These are phyloP conservation scores for Propithecus deckenii DNA, from an alignment of 2,797 vertebrate species.

Conservation along the genomic window DNA sequence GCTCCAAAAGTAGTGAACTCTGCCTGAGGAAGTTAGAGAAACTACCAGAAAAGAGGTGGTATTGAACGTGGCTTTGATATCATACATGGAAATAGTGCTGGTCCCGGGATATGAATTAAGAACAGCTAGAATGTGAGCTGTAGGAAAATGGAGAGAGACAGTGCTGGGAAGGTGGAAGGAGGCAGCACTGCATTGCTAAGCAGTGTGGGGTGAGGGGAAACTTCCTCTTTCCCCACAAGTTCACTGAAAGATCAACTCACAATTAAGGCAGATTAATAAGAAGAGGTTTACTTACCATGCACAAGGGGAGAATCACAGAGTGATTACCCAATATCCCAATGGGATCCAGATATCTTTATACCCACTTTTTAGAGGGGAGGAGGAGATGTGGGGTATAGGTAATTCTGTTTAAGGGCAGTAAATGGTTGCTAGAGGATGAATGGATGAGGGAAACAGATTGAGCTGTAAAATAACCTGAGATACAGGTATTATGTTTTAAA, in stretches of 20 bases:
- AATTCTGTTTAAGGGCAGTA: background rate
- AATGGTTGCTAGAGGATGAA: background rate
- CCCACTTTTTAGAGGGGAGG: background rate
- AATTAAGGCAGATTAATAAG: background rate
- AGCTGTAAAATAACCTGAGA: background rate
- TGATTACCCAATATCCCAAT: background rate
- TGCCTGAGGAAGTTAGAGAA: background rate
- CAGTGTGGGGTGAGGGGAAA: background rate
- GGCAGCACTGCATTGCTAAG: background rate
- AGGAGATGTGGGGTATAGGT: background rate
- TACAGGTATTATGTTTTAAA: background rate
- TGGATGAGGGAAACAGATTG: background rate
- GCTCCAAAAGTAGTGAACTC: background rate
- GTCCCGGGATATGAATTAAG: background rate
- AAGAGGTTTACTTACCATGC: background rate
- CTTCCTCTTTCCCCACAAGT: background rate
- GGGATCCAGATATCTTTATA: background rate
- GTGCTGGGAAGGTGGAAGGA: background rate
- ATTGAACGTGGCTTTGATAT: slow-evolving; percentile 9
- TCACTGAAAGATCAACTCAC: background rate
- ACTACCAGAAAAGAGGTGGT: background rate
- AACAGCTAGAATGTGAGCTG: background rate
- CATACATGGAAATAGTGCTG: background rate
- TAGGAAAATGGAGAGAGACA: background rate
- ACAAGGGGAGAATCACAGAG: background rate